phyloP scores from a whole-genome alignment of 2,888 invertebrate species.

The Invenusta paracnida region DNA sequence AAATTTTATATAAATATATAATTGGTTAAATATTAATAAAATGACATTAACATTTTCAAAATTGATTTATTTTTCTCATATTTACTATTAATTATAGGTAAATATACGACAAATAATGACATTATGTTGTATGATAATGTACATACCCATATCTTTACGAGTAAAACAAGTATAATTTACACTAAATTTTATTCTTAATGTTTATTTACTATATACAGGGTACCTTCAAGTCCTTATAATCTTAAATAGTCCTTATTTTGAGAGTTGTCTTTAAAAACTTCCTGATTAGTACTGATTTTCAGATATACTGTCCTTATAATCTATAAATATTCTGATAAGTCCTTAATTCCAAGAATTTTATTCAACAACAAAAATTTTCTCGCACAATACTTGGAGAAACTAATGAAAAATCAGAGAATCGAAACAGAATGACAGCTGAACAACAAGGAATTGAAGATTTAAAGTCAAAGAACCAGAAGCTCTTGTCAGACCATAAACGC shows the following conservation, averaged over 20 bases:
- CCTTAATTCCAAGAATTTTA: constrained; percentile 6
- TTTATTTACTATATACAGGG: constrained; percentile 2
- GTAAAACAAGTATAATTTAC: too few relatives aligned
- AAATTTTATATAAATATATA: too few relatives aligned
- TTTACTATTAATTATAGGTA: too few relatives aligned
- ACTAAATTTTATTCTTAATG: too few relatives aligned
- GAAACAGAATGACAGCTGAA: not conserved
- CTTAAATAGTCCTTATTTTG: not conserved
- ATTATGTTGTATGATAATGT: too few relatives aligned
- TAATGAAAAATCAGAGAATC: not conserved
- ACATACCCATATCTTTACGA: too few relatives aligned
- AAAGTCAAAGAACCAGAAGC: constrained; percentile 22
- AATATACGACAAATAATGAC: too few relatives aligned
- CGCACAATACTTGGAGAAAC: not conserved
- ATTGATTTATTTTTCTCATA: too few relatives aligned
- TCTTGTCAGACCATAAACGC: constrained; percentile 2
- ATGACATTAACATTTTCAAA: too few relatives aligned
- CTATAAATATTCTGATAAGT: constrained; percentile 16
- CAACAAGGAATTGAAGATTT: constrained; percentile 14
- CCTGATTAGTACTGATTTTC: constrained; percentile 14
- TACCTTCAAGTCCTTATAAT: not conserved
- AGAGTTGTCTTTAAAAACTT: not conserved
- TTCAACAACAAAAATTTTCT: not conserved
- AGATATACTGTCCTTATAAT: constrained; percentile 15
- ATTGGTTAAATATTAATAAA: too few relatives aligned